Conservation (phyloP, 2,797 vertebrate genomes). For the Petrocephalus schoutedeni region DNA sequence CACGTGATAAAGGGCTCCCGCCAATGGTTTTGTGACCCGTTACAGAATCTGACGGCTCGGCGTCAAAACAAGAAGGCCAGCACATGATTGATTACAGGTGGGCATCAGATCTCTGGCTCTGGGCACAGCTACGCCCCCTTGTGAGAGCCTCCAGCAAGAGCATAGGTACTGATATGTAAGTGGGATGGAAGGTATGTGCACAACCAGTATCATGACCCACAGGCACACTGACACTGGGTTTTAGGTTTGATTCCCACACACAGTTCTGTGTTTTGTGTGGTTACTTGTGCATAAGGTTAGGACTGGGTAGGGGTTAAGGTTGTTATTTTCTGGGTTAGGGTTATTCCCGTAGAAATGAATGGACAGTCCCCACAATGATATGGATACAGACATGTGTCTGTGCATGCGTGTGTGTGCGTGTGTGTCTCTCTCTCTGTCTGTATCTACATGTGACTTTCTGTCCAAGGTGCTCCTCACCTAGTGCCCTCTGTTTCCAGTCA, state of each 20-base stretch:
- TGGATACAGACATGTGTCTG: background rate
- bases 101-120: background rate
- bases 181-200: background rate
- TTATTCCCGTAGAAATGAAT: background rate
- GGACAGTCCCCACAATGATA: background rate
- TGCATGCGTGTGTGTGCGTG: background rate
- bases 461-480: background rate
- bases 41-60: background rate
- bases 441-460: background rate
- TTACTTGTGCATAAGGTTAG: no score
- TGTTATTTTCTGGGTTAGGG: background rate
- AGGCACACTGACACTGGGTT: background rate
- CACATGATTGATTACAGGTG: constrained; percentile 33
- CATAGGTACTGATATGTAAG: background rate
- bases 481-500: background rate
- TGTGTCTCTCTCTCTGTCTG: background rate
- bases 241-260: background rate
- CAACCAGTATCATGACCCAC: background rate
- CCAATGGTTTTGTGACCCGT: background rate
- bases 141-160: background rate
- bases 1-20: background rate
- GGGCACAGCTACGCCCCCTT: no score
- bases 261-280: background rate
- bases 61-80: background rate
- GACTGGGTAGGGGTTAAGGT: no score